A percentile compares a stretch with the other conserved stretches of the same genome.
phyloP scores from a whole-genome alignment of 1,140 invertebrate species.

The Aphaenogaster rudis region DNA sequence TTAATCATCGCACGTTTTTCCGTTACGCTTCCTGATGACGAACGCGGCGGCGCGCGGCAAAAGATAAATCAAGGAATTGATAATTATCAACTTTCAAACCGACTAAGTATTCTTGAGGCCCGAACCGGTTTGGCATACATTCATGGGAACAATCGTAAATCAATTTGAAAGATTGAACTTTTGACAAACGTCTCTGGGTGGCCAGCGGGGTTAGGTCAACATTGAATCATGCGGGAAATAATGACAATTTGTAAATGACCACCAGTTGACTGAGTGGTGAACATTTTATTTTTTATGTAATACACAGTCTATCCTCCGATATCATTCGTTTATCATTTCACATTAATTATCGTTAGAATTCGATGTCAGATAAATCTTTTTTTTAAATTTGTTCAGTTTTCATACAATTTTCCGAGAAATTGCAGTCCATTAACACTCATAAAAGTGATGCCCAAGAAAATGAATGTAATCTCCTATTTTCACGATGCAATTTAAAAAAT shows the following conservation, averaged over 20 bases:
- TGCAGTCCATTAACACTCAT: background rate
- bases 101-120: slow-evolving; percentile 13
- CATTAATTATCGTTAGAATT: slow-evolving; percentile 25
- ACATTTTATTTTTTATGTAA: slow-evolving; percentile 31
- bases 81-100: slow-evolving; percentile 59
- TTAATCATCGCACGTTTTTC: slow-evolving; percentile 17
- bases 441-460: background rate
- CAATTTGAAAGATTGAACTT: slow-evolving; percentile 67
- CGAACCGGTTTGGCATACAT: slow-evolving; percentile 61
- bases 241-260: slow-evolving; percentile 62
- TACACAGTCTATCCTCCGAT: background rate
- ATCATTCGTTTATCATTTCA: background rate
- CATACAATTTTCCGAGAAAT: background rate
- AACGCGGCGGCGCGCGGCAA: background rate
- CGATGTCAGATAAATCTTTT: background rate
- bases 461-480: background rate
- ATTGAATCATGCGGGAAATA: slow-evolving; percentile 62
- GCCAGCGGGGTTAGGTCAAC: slow-evolving; percentile 61
- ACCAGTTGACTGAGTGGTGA: slow-evolving; percentile 15
- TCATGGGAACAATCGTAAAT: slow-evolving; percentile 65
- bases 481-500: background rate
- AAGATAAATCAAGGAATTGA: slow-evolving; percentile 55
- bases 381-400: background rate
- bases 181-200: slow-evolving; percentile 62
- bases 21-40: background rate